Evolutionary conservation across 2,888 invertebrate genomes (phyloP).

Genomic region (Synanthedon formicaeformis): DNA sequence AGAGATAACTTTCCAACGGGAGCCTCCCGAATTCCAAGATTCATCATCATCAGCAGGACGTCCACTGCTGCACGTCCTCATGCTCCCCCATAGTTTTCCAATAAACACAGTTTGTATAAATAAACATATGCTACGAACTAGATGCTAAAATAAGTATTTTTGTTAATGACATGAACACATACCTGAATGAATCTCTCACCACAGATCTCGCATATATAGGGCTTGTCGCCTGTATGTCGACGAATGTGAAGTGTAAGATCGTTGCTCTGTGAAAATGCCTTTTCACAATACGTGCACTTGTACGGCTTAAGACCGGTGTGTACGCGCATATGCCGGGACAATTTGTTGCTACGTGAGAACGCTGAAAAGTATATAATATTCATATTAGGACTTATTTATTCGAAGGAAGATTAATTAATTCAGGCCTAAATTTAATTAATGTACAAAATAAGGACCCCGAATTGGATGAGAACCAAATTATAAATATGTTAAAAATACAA

Average conservation of each 20-base stretch:
- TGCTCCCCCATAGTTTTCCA: no score
- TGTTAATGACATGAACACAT: neutral
- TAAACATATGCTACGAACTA: no score
- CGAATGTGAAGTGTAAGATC: conserved; percentile 78
- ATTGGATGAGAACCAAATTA: no score
- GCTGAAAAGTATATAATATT: conserved; percentile 29
- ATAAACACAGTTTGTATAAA: no score
- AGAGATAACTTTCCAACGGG: no score
- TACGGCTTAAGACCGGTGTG: conserved; percentile 71
- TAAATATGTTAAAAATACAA: no score
- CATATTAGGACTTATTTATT: neutral
- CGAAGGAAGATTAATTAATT: neutral
- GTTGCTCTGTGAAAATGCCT: conserved; percentile 77
- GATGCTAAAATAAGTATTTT: no score
- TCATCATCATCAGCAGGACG: no score
- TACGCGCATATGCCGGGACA: conserved; percentile 73
- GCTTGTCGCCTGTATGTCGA: conserved; percentile 77
- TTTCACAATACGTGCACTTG: conserved; percentile 69
- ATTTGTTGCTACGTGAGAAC: conserved; percentile 72
- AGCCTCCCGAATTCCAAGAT: no score
- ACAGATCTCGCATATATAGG: conserved; percentile 76
- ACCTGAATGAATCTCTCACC: conserved; percentile 77
- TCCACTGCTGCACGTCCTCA: no score
- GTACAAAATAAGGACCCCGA: no score
- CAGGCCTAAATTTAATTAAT: no score